Base-by-base conservation (phyloP, 1,140 invertebrate species). In the Trachelipus rathkii region DNA sequence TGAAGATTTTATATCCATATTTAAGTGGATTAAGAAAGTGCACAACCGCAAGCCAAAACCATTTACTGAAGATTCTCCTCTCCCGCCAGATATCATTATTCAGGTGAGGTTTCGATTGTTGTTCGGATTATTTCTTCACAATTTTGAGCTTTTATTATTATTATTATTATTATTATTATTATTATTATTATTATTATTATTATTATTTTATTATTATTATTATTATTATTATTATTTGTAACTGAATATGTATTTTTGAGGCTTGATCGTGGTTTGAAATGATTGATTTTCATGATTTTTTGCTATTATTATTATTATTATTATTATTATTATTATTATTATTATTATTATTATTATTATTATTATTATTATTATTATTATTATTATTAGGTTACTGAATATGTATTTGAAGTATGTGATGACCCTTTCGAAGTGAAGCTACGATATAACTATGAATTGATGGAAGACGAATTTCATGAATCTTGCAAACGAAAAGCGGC, bases 401-500 rank as follows among this genome's bases (percentile, higher is more conserved):
- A 44, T 44, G 60, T 68, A 82, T 81, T 99, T 75, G 94, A 98
- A 87, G 90, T 99, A 84, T 92, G 92, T 79, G 97, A 99, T 85
- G 97, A 99, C 90, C 95, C 96, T 0, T 99, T 99, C 84, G 97
- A 99, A 87, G 95, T 98, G 0, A 95, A 94, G 83, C 86, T 99
- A 3, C 89, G 95, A 1, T 95, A 98, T 82, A 99, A 98, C 85
- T 98, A 96, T 84, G 96, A 98, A 83, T 86, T 99, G 0, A 83
- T 98, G 23, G 95, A 95, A 83, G 97, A 99, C 84, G 97, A 99
- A 85, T 96, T 96, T 82, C 92, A 94, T 82, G 97, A 99, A 84
- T 95, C 93, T 83, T 87, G 96, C 78, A 97, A 97, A 84, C 86
- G 97, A n/a, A 89, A 92, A 77, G 90, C 92, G 74, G 92, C 97